Evolutionary conservation across 2,797 vertebrate genomes (phyloP), one percentile per base, ranked within the genome.

Genomic region (Cirrhinus mrigala): DNA sequence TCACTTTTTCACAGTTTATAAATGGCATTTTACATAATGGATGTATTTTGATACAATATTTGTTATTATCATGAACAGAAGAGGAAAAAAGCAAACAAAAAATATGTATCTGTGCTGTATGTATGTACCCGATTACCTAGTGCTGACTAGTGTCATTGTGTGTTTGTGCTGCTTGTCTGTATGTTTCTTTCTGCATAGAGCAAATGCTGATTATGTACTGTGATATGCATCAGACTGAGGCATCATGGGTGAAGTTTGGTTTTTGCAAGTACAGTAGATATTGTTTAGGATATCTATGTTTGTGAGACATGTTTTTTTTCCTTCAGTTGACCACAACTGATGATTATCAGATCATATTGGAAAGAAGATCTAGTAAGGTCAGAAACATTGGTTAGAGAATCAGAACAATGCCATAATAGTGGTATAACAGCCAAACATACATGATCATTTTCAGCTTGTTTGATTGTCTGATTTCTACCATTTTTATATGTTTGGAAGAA

Each of bases 1-100:
- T 75, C 73, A 83, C n/a, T 82, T 86, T 88, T 81, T 84, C 71
- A 88, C 66, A 86, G 79, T 90, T 84, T 86, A 86, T 70, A 86
- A 81, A 71, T 82, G 66, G 24, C 64, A 24, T 88, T 87, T 89
- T 78, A 85, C 88, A 85, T 74, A 81, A 75, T 74, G 68, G 66
- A 89, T 81, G 82, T 85, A 85, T 89, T 88, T 90, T 90, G 86
- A 89, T 90, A 90, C 16, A 60, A 83, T 88, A 71, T 85, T 86
- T 89, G 87, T 81, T 81, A 44, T 81, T 79, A 46, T 66, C 24
- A n/a, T n/a, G 46, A 58, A 83, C 52, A 62, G 24, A 84, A 76
- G 78, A 68, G 66, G 48, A 40, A 82, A 79, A 76, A 81, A 78
- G 44, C 60, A 40, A 71, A 68, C 44, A 40, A 85, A 88, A 80